Conservation (phyloP, 2,113 vertebrate species). For the Sclerurus mexicanus region DNA sequence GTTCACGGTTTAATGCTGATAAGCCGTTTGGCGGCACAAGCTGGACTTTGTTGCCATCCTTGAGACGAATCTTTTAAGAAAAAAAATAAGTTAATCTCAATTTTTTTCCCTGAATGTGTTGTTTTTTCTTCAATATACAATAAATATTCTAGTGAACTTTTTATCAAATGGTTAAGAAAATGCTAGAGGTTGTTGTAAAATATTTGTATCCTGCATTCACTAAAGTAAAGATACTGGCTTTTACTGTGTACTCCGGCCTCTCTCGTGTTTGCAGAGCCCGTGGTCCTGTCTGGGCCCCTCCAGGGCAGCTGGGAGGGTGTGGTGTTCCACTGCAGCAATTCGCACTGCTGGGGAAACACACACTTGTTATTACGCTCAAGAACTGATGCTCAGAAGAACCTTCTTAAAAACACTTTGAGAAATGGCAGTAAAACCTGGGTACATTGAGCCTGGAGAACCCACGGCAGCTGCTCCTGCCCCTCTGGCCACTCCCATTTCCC, state of each 20-base stretch:
- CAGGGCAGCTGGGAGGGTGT: fast-evolving
- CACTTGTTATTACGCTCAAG: fast-evolving
- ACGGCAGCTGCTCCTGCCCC: background rate
- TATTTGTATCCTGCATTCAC: constrained; percentile 97
- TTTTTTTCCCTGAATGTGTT: constrained; percentile 96
- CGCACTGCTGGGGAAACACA: fast-evolving
- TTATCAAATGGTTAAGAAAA: constrained; percentile 97
- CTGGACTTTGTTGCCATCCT: constrained; percentile 99
- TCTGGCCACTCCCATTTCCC: fast-evolving
- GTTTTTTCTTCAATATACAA: constrained; percentile 97
- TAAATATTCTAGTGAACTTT: constrained; percentile 99
- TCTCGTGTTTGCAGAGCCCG: constrained; percentile 72
- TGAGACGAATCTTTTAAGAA: constrained; percentile 92
- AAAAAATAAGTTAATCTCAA: constrained; percentile 90
- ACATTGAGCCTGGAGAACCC: background rate
- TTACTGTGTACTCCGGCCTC: constrained; percentile 88
- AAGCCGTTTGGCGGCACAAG: constrained; percentile 98
- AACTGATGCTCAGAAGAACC: background rate
- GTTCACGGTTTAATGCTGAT: constrained; percentile 88
- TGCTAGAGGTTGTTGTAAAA: constrained; percentile 98
- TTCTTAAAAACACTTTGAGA: fast-evolving
- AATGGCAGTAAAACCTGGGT: fast-evolving
- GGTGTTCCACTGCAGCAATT: background rate
- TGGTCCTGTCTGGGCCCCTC: background rate
- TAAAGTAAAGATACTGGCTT: constrained; percentile 99